A percentile compares a stretch with the other conserved stretches of the same genome.
phyloP scores from a whole-genome alignment of 1,140 invertebrate genomes.

The Polypedilum vanderplanki region DNA sequence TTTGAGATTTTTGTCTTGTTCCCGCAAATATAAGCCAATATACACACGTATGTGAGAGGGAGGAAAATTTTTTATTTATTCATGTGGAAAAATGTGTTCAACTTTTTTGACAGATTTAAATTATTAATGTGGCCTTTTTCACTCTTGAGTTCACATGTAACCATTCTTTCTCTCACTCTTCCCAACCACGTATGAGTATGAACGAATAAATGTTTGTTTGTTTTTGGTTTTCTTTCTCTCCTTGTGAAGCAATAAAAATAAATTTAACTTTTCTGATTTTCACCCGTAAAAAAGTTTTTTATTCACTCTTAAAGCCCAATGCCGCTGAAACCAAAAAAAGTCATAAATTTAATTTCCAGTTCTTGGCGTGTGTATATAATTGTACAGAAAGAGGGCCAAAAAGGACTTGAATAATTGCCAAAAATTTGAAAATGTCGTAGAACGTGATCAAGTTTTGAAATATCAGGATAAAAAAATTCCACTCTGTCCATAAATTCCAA shows the following conservation, averaged over 20 bases:
- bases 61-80: neutral
- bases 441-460: conserved; percentile 9
- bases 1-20: neutral
- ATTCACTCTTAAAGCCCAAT: too few relatives aligned
- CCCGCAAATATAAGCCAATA: conserved; percentile 2
- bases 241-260: conserved; percentile 23
- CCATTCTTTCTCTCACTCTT: neutral
- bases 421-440: conserved; percentile 22
- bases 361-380: neutral
- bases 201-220: neutral
- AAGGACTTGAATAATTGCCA: conserved; percentile 16
- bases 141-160: conserved; percentile 12
- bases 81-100: conserved; percentile 1
- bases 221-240: neutral
- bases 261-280: conserved; percentile 26
- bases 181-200: neutral
- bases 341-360: neutral
- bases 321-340: neutral
- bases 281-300: neutral
- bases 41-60: neutral
- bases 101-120: conserved; percentile 28
- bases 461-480: too few relatives aligned
- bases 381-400: neutral
- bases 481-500: neutral
- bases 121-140: conserved; percentile 26